Evolutionary conservation across 2,797 vertebrate species (phyloP), one percentile per base, ranked within the genome.

Genomic region (Gallinago nigripennis): DNA sequence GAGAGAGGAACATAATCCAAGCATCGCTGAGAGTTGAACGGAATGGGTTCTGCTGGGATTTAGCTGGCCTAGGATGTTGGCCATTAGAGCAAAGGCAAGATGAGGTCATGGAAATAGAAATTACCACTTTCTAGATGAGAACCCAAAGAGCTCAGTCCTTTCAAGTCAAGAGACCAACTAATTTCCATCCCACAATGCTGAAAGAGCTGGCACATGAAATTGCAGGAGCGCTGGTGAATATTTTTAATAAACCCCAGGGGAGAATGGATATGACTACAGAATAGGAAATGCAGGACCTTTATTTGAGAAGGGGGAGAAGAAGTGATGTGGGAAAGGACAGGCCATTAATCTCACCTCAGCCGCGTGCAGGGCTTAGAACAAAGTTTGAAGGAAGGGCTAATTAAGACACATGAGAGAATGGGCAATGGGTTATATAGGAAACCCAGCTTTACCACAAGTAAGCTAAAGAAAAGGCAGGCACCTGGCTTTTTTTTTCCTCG

Each of bases 341-440:
- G 65, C 73, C 70, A 92, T 94, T 94, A 95, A 88, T 96, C 90
- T 95, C 70, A 64, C 70, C 86, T 84, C 73, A 83, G 50, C 30
- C 78, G 73, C 41, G 54, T 57, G 63, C 45, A 9, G n/a, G n/a
- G 43, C 46, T 85, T 72, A 83, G 65, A 86, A 68, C 77, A 79
- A 90, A 68, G 65, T 68, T 77, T 88, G 90, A 94, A 84, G 73
- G 69, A 68, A 86, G 37, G 31, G 31, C 65, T 96, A 88, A 95
- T 96, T 96, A 88, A 95, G 86, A 94, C 70, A 86, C 77, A 54
- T 82, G 94, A 96, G 88, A 90, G 94, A 93, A 93, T 69, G 61
- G 66, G 58, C 31, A 88, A 30, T 41, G 33, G 37, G 54, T 68
- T 90, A 63, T 84, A 76, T 16, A 85, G 15, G 35, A 60, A 60